These are phyloP conservation scores for Dipus sagitta DNA, from an alignment of 2,797 vertebrate genomes.

Conservation along the genomic window DNA sequence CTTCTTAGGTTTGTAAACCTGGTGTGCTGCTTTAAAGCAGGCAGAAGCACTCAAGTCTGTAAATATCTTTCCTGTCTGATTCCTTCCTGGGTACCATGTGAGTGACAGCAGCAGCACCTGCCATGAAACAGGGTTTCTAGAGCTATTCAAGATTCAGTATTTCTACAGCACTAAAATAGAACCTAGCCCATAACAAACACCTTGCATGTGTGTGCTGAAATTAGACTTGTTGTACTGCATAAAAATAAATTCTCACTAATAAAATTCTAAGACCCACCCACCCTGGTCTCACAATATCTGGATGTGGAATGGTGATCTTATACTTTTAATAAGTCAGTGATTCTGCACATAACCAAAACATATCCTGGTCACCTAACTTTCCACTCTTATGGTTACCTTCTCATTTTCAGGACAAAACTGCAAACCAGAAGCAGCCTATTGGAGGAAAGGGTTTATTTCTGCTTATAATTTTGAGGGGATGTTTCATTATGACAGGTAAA, in stretches of 20 bases:
- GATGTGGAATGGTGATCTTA: background rate
- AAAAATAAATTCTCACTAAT: conserved; percentile 5
- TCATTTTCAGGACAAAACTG: too few species aligned
- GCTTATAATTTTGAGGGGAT: too few species aligned
- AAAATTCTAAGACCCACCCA: background rate
- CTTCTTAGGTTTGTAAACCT: background rate
- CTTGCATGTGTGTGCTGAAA: background rate
- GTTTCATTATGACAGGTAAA: too few species aligned
- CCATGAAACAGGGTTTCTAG: background rate
- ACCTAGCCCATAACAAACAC: background rate
- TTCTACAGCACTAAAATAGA: background rate
- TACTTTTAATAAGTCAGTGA: background rate
- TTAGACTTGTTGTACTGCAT: background rate
- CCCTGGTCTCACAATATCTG: background rate
- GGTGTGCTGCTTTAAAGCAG: background rate
- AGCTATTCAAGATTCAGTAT: background rate
- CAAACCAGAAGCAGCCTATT: too few species aligned
- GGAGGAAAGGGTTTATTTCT: too few species aligned
- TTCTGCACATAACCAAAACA: background rate
- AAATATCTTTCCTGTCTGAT: background rate
- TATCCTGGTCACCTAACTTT: background rate
- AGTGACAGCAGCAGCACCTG: background rate
- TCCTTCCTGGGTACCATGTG: background rate
- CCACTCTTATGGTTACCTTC: too few species aligned
- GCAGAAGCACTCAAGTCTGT: too few species aligned